Evolutionary conservation across 2,888 invertebrate genomes (phyloP), one percentile per base, ranked within the genome.

Genomic region (Ophion slaviceki): DNA sequence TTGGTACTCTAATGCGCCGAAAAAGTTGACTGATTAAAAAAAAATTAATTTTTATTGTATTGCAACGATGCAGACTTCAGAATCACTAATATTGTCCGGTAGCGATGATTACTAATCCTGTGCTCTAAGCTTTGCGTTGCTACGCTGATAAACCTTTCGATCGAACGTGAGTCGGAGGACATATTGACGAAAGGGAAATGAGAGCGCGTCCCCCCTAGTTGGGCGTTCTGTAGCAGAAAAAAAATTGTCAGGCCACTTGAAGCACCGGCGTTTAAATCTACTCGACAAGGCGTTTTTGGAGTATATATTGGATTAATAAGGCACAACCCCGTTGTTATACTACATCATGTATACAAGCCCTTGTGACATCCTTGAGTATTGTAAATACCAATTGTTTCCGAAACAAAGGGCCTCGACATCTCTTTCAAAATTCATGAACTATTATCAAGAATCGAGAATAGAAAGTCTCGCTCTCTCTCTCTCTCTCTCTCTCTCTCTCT

Each of bases 361-460:
- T 80, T 67, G 67, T 64, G 68, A 86, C 80, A 70, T 57, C 74
- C 78, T 83, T 64, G 70, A 86, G 83, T 81, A 80, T 80, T 78
- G 86, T 75, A 86, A 86, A 86, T 80, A 83, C 80, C 83, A 80
- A 86, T 86, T 86, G 86, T 86, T 86, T 74, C 36, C 70, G 78
- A 83, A 74, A 66, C 47, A 80, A 80, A 72, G 62, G 47, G 77
- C 72, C 82, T 77, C 59, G 47, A 24, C 62, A 59, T 74, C 74
- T 80, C 80, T 53, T 83, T 74, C 32, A 83, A 86, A 86, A 86
- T 86, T 83, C 68, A 86, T 72, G 76, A 80, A 71, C 85, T 68
- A 85, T 85, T 85, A 82, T 80, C 28, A 79, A 80, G 68, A 61
- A 47, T 53, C 40, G 17, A 10, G 36, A n/a, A 66, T 28, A 24